These are phyloP conservation scores for Oenanthe oenanthe DNA, from an alignment of 2,113 vertebrate genomes.

Conservation along the genomic window DNA sequence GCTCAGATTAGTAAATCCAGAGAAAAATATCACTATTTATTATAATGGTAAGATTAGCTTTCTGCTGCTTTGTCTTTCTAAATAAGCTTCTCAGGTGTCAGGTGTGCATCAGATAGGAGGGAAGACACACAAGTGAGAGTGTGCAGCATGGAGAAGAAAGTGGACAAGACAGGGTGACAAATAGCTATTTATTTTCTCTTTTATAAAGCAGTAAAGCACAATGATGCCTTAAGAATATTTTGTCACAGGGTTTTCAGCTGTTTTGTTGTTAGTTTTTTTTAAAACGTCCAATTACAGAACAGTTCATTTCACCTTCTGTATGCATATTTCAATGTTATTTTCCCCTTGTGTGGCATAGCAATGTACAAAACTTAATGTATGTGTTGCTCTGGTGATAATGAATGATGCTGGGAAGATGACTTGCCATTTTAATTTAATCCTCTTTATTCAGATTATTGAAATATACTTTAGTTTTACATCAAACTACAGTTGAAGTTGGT, in stretches of 20 bases:
- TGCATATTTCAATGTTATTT: background rate
- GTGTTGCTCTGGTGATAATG: background rate
- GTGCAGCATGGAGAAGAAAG: background rate
- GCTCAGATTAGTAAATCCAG: background rate
- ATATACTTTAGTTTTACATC: background rate
- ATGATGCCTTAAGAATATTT: background rate
- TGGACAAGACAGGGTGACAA: background rate
- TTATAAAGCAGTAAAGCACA: background rate
- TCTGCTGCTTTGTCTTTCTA: background rate
- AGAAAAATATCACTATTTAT: background rate
- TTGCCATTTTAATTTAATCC: background rate
- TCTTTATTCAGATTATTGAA: background rate
- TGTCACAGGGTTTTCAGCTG: background rate
- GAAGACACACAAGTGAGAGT: background rate
- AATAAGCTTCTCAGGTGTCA: background rate
- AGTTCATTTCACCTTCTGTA: background rate
- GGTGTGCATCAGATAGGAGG: background rate
- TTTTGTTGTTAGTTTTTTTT: background rate
- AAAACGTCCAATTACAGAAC: background rate
- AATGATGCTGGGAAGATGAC: background rate
- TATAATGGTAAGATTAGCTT: background rate
- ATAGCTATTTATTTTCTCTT: background rate
- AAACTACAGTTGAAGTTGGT: background rate
- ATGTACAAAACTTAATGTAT: background rate
- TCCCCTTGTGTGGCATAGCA: background rate